phyloP scores from a whole-genome alignment of 37 sponge, comb jelly and placozoan species.

The Halichondria panicea region DNA sequence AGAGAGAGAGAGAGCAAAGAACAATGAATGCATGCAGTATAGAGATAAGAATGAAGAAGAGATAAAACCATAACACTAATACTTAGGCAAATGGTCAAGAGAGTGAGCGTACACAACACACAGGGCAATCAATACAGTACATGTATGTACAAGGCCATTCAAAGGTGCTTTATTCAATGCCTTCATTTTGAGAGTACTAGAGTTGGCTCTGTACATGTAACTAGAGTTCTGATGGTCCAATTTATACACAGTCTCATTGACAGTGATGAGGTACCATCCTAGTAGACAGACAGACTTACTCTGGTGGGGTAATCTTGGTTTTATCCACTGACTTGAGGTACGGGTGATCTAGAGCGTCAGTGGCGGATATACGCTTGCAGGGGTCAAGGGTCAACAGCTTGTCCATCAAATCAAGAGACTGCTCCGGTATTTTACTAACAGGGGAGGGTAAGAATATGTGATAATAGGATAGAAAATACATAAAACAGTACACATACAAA shows the following conservation, averaged over 20 bases:
- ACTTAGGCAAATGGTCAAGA: no score
- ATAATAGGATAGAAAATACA: background rate
- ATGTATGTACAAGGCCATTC: no score
- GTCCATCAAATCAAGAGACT: slow-evolving; percentile 87
- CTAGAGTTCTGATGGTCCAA: no score
- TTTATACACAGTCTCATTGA: no score
- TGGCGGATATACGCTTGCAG: slow-evolving; percentile 79
- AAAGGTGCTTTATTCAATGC: no score
- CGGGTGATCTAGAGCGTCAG: slow-evolving; percentile 80
- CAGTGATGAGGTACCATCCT: no score
- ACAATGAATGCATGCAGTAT: background rate
- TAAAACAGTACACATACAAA: background rate
- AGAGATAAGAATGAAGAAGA: background rate
- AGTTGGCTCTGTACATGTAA: no score
- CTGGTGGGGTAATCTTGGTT: slow-evolving; percentile 43
- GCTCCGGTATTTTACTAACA: slow-evolving; percentile 75
- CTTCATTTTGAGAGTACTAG: no score
- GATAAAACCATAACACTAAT: background rate
- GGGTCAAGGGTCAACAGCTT: slow-evolving; percentile 90
- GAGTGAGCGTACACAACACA: no score
- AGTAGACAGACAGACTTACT: slow-evolving; percentile 54
- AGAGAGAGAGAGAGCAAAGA: slow-evolving; percentile 3
- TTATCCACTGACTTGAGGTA: slow-evolving; percentile 76
- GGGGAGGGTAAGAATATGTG: background rate
- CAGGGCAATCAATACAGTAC: no score